Base-by-base conservation (phyloP, 1,140 invertebrate species). In the Chrysopa pallens region DNA sequence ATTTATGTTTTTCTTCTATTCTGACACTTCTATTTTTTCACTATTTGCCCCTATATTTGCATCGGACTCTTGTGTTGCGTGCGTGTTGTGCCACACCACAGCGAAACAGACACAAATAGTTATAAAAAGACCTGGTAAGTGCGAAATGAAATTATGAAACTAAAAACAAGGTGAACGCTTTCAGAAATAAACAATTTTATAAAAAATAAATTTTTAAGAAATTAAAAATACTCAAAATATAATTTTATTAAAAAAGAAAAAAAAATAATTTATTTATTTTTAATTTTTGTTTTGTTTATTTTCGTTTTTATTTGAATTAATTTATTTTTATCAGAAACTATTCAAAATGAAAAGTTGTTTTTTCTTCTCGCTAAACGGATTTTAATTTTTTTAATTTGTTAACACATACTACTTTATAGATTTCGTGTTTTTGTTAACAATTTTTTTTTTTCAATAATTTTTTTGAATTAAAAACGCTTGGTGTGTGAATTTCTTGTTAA, bases 21-120 rank as follows among this genome's bases (percentile, higher is more conserved):
- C 57, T 61, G 57, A 61, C 59, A 59, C 57, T 61, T 61, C 57
- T 61, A 59, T 61, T 59, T 61, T 33, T 59, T 61, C 59, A 61
- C 57, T 58, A 59, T 57, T 60, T 46, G 27, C 57, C 51, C 57
- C 57, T 61, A 61, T 59, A 58, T 58, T 59, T 57, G 55, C 55
- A 55, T 59, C 58, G 58, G 59, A 57, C 56, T 59, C 57, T 33
- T 33, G 57, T 56, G 54, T 51, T 23, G 17, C 17, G 17, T 23
- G 17, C 17, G 17, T 23, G 17, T 23, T 23, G 17, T 23, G 17
- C 17, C 17, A 54, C 56, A 46, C 55, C 54, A 61, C 59, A 61
- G 59, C 57, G 59, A 61, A 59, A 59, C 57, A 59, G 56, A 52
- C 59, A 57, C 59, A 58, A 59, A 59, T 61, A 50, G 57, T 61